Base-by-base conservation (phyloP, 30 jellyfish, hydroid and myxozoan genomes). In the Pelagia noctiluca region DNA sequence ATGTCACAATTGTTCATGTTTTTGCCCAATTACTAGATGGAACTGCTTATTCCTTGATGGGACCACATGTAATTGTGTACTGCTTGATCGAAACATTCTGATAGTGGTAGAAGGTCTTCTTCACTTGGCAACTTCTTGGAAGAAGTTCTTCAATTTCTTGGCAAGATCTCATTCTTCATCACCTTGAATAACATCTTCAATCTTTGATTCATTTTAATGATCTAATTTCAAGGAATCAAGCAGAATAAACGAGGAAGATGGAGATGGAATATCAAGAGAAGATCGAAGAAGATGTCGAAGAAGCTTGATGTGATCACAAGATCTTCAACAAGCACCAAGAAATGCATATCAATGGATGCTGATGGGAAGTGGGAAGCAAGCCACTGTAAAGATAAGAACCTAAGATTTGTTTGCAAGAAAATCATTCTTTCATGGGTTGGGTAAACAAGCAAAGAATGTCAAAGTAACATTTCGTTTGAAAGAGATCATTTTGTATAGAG, bases 231-330 rank as follows among this genome's bases (percentile, higher is more conserved):
- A 73, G 85, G 85, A 30, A 73, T 73, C 21, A 50, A 52, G 49
- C 47, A 35, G 30, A 73, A 73, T 62, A 73, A 73, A 72, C 35
- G 70, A 30, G 70, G 70, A 2, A 61, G 71, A 18, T 73, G 67
- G 85, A 73, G 50, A 52, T 73, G 85, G 85, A 73, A 24, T 49
- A 29, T 34, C 60, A 50, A 50, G 52, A 52, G 29, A 1, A 1
- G 1, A 16, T 22, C 28, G 1, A 30, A 34, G 34, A 22, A 8
- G 23, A 35, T 38, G 46, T 2, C 8, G 46, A 50, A 49, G 13
- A 73, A 33, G 32, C 53, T 73, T 2, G 54, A 37, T 21, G 34
- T 7, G 60, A 21, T 73, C 26, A 24, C 34, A 34, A n/a, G 11
- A 73, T 30, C 67, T n/a, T 33, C 72, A 2, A 35, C 25, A 4